phyloP scores from a whole-genome alignment of 1,140 invertebrate genomes.

The Hypothenemus hampei region DNA sequence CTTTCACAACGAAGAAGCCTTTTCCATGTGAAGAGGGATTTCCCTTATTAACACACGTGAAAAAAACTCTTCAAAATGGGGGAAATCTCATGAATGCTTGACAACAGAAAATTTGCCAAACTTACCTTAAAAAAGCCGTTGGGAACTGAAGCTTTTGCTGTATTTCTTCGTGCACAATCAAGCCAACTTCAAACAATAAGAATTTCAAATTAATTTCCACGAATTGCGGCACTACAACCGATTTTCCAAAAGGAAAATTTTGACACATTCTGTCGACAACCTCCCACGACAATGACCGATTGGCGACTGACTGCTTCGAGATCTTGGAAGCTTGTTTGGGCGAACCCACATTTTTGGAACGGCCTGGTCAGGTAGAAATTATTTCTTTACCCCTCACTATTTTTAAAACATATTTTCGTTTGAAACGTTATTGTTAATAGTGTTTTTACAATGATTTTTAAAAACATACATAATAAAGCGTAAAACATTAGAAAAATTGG shows the following conservation, averaged over 20 bases:
- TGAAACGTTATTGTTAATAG: neutral
- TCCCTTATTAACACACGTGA: neutral
- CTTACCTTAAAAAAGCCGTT: constrained; percentile 43
- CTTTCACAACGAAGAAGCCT: constrained; percentile 16
- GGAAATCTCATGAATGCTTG: neutral
- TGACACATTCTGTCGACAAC: constrained; percentile 45
- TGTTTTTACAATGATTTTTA: neutral
- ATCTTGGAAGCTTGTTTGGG: constrained; percentile 47
- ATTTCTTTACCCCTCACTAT: neutral
- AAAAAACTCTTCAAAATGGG: neutral
- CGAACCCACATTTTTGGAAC: constrained; percentile 37
- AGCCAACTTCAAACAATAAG: constrained; percentile 26
- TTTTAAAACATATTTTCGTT: neutral
- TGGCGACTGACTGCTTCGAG: constrained; percentile 44
- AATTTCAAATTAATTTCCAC: constrained; percentile 34
- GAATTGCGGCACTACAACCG: constrained; percentile 37
- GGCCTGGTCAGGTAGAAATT: constrained; percentile 22
- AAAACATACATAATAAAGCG: neutral
- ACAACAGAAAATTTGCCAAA: constrained; percentile 41
- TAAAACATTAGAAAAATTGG: neutral
- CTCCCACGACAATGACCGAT: constrained; percentile 42
- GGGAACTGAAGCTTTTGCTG: constrained; percentile 25
- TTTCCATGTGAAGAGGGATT: constrained; percentile 3
- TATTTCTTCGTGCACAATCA: constrained; percentile 27
- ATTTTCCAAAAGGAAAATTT: constrained; percentile 43